These are phyloP conservation scores for Bothrops alternatus DNA, from an alignment of 2,797 vertebrate species.

Conservation along the genomic window DNA sequence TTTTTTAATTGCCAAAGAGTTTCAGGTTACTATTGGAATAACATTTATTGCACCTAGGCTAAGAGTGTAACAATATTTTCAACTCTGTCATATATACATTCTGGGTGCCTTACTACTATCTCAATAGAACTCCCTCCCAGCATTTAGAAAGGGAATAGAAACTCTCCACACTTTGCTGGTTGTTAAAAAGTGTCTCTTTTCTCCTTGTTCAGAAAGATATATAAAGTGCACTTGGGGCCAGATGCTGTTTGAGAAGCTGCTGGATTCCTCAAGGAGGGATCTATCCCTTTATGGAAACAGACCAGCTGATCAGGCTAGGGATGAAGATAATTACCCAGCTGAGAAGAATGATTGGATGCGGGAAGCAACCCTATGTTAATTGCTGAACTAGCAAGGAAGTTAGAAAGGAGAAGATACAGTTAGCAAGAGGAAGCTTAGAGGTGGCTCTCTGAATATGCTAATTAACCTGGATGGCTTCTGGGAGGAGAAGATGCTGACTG, in stretches of 20 bases:
- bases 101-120: not conserved
- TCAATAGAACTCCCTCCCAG: not conserved
- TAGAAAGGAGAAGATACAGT: slow-evolving; percentile 12
- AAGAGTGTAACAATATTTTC: slow-evolving; percentile 9
- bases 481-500: slow-evolving; percentile 27
- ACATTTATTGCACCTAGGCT: slow-evolving; percentile 5
- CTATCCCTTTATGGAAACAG: slow-evolving; percentile 29
- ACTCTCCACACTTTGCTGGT: not conserved
- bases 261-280: not conserved
- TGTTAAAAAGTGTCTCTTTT: not conserved
- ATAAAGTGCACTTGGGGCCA: not conserved
- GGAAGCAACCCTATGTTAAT: not conserved
- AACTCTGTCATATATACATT: not conserved
- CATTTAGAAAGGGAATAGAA: slow-evolving; percentile 19
- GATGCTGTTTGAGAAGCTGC: slow-evolving; percentile 11
- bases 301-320: slow-evolving; percentile 16
- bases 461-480: slow-evolving; percentile 33
- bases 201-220: slow-evolving; percentile 18
- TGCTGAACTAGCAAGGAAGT: slow-evolving; percentile 34
- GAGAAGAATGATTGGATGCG: slow-evolving; percentile 6
- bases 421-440: slow-evolving; percentile 18
- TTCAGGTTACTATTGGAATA: slow-evolving; percentile 31
- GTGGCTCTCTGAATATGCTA: slow-evolving; percentile 32
- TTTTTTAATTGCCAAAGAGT: slow-evolving; percentile 25
- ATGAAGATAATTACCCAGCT: slow-evolving; percentile 22